Base-by-base conservation (phyloP, 2,113 vertebrate species). In the Arvicanthis niloticus region DNA sequence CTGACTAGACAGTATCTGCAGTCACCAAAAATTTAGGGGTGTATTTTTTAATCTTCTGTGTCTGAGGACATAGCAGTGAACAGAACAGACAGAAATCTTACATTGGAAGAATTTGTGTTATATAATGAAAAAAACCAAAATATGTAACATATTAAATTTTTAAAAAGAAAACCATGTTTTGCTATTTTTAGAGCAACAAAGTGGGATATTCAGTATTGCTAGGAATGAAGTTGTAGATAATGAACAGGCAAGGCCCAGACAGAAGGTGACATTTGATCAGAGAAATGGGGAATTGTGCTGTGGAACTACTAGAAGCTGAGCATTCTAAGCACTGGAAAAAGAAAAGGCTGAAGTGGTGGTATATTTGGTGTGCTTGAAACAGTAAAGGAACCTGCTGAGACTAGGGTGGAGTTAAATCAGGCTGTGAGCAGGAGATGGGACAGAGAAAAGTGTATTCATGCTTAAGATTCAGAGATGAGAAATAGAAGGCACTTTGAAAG, bases 381-480 rank as follows among this genome's bases (percentile, higher is more conserved):
- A 70, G n/a, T 21, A 37, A 75, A 31, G 48, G 75, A 77, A 26
- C 15, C 48, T 58, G 7, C 51, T 91, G 37, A n/a, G 56, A 87
- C 45, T 86, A 58, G 11, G 26, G 67, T 62, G 67, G 34, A 70
- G 29, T 91, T 67, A 40, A n/a, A 17, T 93, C 67, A 96, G 81
- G 24, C 34, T 56, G 29, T 77, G 8, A 2, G 45, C 29, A 34
- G 48, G 76, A 53, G 29, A 19, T 34, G 37, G 8, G 48, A 37
- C 22, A 34, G 53, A 31, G 48, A 37, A 78, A 48, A 45, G 22
- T 40, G 6, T 42, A 45, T 8, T 91, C 45, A 86, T 7, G 45
- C 77, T 88, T 84, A 68, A 84, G 42, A 77, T 53, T 68, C 75
- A 82, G 58, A 76, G 85, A 85, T 68, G 78, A 91, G 34, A 91